phyloP scores from a whole-genome alignment of 1,140 invertebrate genomes.

The Euwallacea similis region DNA sequence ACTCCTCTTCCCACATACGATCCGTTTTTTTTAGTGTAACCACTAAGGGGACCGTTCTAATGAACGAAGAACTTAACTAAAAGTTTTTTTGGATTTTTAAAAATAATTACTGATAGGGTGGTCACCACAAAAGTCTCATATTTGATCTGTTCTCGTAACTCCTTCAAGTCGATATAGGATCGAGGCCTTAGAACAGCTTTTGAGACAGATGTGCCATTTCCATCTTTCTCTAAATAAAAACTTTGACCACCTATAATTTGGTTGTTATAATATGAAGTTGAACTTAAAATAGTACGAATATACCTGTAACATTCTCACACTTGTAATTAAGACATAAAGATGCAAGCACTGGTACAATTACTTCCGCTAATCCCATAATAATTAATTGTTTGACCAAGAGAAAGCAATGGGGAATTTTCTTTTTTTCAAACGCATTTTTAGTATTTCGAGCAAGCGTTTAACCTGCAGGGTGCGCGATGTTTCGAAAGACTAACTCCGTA shows the following conservation, averaged over 20 bases:
- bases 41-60: conserved; percentile 65
- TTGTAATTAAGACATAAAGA: conserved; percentile 42
- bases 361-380: conserved; percentile 36
- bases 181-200: too few species aligned
- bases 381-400: not conserved
- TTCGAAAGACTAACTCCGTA: not conserved
- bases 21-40: conserved; percentile 60
- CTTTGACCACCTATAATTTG: too few species aligned
- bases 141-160: conserved; percentile 11
- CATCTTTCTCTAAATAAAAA: too few species aligned
- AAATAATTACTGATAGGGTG: conserved; percentile 40
- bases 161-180: too few species aligned
- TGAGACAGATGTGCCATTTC: too few species aligned
- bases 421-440: conserved; percentile 2
- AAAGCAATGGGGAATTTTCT: not conserved
- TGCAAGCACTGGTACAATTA: conserved; percentile 34
- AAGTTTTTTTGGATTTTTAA: not conserved
- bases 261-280: too few species aligned
- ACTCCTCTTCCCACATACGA: conserved; percentile 64
- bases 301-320: conserved; percentile 11
- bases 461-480: too few species aligned
- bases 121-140: conserved; percentile 41
- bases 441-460: not conserved
- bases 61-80: not conserved
- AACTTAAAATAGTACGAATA: too few species aligned